Conservation (phyloP, 2,888 invertebrate genomes). For the Eulithis prunata region DNA sequence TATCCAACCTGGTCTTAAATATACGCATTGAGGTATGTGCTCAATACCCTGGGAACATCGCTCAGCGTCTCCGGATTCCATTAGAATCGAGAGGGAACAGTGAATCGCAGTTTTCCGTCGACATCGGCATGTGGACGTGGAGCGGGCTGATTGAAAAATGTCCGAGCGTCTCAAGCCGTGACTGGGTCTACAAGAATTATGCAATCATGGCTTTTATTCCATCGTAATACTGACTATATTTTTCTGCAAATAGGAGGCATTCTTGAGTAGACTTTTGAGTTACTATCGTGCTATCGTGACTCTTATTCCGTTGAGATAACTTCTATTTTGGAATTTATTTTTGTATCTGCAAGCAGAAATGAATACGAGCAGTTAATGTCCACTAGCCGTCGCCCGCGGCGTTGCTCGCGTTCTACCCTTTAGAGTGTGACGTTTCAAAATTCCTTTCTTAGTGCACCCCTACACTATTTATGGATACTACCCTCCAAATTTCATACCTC, state of each 20-base stretch:
- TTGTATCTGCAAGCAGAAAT: no score
- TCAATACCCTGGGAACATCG: slow-evolving; percentile 27
- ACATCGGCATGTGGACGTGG: slow-evolving; percentile 34
- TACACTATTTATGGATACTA: no score
- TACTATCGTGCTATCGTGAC: neutral
- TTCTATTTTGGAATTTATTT: no score
- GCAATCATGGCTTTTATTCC: slow-evolving; percentile 1
- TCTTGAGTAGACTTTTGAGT: no score
- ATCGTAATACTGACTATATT: neutral
- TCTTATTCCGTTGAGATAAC: neutral
- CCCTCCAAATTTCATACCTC: no score
- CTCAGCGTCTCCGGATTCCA: slow-evolving; percentile 36
- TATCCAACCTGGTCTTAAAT: slow-evolving; percentile 1
- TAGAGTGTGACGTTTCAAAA: no score
- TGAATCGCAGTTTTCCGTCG: slow-evolving; percentile 33
- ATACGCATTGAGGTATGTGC: slow-evolving; percentile 21
- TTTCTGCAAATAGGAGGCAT: neutral
- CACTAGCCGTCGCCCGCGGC: no score
- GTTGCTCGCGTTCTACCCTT: no score
- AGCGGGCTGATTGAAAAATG: slow-evolving; percentile 44
- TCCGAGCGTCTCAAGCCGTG: slow-evolving; percentile 27
- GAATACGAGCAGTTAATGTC: no score
- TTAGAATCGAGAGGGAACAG: slow-evolving; percentile 36
- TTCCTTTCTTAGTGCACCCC: no score
- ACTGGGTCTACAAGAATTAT: neutral